Percentiles rank a stretch among this genome's conserved stretches.
These are phyloP conservation scores for Agrotis segetum DNA, from an alignment of 2,888 invertebrate genomes.

Conservation along the genomic window DNA sequence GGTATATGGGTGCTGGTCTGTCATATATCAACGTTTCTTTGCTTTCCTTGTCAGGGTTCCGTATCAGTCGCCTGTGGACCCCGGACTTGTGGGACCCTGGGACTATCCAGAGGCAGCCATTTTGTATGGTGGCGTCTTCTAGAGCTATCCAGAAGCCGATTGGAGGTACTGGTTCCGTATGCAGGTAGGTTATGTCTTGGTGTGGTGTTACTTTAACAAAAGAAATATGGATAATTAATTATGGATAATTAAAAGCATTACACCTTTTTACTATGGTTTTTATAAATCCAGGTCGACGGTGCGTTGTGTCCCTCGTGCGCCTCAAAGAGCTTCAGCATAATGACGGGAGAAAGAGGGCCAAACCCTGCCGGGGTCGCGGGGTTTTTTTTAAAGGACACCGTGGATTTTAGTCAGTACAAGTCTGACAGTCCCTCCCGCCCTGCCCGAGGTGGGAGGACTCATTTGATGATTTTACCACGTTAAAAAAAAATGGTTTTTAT, in stretches of 20 bases:
- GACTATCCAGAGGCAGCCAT: conserved; percentile 98
- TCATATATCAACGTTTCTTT: conserved; percentile 93
- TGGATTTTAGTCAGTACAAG: no score
- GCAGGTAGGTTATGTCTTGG: conserved; percentile 97
- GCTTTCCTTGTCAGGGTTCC: conserved; percentile 93
- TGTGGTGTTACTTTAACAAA: conserved; percentile 93
- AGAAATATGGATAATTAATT: not conserved
- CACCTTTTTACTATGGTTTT: no score
- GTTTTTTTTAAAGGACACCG: no score
- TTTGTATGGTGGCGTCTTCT: conserved; percentile 97
- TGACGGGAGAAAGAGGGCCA: no score
- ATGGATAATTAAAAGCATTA: not conserved
- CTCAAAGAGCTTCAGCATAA: no score
- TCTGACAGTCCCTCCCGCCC: no score
- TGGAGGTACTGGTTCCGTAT: conserved; percentile 95
- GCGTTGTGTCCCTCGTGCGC: no score
- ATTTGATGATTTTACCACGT: no score
- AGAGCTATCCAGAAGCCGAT: conserved; percentile 99
- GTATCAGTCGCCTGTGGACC: conserved; percentile 93
- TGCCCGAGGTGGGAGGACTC: no score
- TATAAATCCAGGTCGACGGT: no score
- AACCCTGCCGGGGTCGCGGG: no score
- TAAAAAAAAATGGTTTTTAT: no score
- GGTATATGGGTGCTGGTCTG: conserved; percentile 93
- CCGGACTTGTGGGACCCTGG: conserved; percentile 97